Base-by-base conservation (phyloP, 2,113 vertebrate genomes). In the Burhinus oedicnemus region DNA sequence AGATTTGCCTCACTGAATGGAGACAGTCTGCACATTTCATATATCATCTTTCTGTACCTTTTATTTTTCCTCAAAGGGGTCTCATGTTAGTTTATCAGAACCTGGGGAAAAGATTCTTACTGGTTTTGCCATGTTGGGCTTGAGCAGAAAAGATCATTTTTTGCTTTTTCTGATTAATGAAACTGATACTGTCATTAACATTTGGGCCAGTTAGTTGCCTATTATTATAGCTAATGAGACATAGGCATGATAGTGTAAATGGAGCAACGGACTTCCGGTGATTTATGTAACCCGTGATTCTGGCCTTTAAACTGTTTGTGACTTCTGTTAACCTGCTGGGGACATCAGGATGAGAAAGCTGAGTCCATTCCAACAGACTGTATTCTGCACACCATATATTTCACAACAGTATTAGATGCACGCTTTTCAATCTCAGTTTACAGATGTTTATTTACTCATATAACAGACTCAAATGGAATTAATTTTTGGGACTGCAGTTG, bases 391-490 rank as follows among this genome's bases (percentile, higher is more conserved):
- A 15, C 12, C 3, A 0, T 71, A 9, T 70, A 69, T 88, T 68
- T 52, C 40, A 51, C 40, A 34, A 44, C 27, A 26, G 7, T 32
- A 83, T 78, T 64, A 92, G 40, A 79, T 45, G 36, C 40, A 42
- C 79, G 38, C 18, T 92, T 90, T 95, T 91, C 72, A 42, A 8
- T 90, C n/a, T 58, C 83, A 57, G 6, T 87, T 91, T 94, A 45
- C 34, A 45, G 81, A 61, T 47, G 42, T 97, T 98, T 97, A 96
- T 97, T 97, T 97, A 96, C 85, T 93, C 78, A 80, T 89, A 68
- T 80, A 93, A 90, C 88, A 95, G 90, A 95, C 86, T 96, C 75
- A 97, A 96, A 94, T n/a, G 3, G 80, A 97, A 90, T 97, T 97
- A 96, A 90, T 97, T 98, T 95, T 64, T 3, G 91, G 86, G 75